Conservation (phyloP, 2,113 vertebrate genomes). For the Colius striatus region DNA sequence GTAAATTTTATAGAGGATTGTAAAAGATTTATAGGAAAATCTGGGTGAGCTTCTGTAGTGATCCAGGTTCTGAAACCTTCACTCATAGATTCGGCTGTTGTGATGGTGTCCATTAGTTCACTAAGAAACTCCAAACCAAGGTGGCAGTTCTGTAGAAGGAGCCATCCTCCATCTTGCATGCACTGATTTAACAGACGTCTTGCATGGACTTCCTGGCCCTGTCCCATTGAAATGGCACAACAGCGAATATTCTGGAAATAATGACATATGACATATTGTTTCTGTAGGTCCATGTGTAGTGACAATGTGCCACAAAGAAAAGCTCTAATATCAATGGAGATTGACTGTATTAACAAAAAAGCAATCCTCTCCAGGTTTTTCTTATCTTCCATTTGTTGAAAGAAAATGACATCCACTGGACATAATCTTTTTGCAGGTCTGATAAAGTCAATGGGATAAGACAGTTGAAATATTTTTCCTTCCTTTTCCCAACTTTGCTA, state of each 20-base stretch:
- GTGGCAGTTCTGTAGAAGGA: constrained; percentile 89
- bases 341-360: background rate
- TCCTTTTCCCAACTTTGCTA: background rate
- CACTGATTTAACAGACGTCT: constrained; percentile 80
- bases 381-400: background rate
- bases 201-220: constrained; percentile 86
- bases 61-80: constrained; percentile 83
- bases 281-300: background rate
- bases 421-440: background rate
- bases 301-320: background rate
- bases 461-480: background rate
- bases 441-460: background rate
- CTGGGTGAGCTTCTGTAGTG: constrained; percentile 82
- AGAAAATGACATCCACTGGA: background rate
- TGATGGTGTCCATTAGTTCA: constrained; percentile 82
- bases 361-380: background rate
- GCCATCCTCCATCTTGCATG: constrained; percentile 86
- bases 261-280: background rate
- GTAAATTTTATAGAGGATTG: constrained; percentile 89
- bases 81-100: constrained; percentile 62
- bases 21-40: constrained; percentile 85
- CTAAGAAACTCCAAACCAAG: constrained; percentile 85
- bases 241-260: constrained; percentile 76
- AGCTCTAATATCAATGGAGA: background rate
- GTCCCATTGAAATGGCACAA: constrained; percentile 85